phyloP scores from a whole-genome alignment of 2,113 vertebrate genomes.

The Capreolus pygargus region DNA sequence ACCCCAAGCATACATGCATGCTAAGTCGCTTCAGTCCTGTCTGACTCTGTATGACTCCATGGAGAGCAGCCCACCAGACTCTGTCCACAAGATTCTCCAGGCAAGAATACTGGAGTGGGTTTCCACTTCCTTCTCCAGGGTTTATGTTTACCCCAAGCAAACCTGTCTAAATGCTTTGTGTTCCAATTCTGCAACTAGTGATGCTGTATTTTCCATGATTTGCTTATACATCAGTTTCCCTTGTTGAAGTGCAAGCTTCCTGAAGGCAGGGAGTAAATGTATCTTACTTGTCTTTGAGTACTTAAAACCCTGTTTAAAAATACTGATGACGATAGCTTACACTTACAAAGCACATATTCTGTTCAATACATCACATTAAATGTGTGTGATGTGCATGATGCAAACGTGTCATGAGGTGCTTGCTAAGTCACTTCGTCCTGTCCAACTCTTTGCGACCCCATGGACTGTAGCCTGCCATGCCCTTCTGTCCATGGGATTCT shows the following conservation, averaged over 20 bases:
- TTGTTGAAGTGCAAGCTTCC: not conserved
- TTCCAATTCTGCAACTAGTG: not conserved
- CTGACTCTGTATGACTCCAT: accelerated
- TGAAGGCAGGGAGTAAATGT: not conserved
- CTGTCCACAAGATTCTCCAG: not conserved
- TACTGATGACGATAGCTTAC: not conserved
- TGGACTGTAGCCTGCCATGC: not conserved
- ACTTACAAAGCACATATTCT: not conserved
- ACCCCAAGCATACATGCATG: not conserved
- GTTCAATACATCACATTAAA: not conserved
- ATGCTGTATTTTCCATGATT: not conserved
- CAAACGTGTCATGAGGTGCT: not conserved
- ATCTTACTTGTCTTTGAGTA: not conserved
- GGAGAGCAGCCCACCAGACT: not conserved
- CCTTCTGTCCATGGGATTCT: not conserved
- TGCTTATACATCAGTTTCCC: not conserved
- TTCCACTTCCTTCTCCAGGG: not conserved
- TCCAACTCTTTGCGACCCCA: not conserved
- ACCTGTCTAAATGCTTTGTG: not conserved
- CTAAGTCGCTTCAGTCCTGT: not conserved
- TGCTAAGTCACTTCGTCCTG: not conserved
- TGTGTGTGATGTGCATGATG: not conserved
- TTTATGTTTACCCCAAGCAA: not conserved
- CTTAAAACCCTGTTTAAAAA: not conserved
- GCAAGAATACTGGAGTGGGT: not conserved